Conservation (phyloP, 2,888 invertebrate species). For the Cantharis lateralis region DNA sequence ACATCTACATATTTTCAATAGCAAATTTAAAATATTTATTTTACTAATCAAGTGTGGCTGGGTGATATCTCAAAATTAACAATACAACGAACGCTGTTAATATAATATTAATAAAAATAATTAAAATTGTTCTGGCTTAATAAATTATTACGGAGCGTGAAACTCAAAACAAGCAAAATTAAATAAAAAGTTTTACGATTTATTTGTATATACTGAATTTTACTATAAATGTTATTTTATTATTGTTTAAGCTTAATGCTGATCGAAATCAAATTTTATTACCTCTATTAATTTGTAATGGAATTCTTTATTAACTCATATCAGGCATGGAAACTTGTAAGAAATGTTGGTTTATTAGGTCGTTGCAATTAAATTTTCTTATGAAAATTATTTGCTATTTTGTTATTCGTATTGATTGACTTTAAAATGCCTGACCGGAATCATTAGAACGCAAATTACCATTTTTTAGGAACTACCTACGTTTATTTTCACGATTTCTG, state of each 20-base stretch:
- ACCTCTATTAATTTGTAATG: not conserved
- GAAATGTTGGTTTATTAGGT: not conserved
- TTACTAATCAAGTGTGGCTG: not conserved
- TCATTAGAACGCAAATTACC: not conserved
- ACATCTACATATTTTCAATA: not conserved
- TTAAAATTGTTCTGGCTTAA: not conserved
- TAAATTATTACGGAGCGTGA: not conserved
- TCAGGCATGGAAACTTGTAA: not conserved
- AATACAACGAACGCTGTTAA: not conserved
- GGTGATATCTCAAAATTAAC: not conserved
- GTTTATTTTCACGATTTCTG: not conserved
- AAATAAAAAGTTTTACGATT: not conserved
- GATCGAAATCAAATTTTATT: not conserved
- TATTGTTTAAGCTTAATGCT: not conserved
- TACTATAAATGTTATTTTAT: not conserved
- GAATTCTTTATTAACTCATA: not conserved
- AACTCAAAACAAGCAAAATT: not conserved
- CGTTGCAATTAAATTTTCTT: not conserved
- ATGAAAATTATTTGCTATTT: not conserved
- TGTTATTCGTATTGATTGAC: not conserved
- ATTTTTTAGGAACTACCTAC: not conserved
- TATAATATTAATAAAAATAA: not conserved
- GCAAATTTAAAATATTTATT: not conserved
- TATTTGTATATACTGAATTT: not conserved
- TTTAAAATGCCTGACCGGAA: not conserved